Conservation (phyloP, 1,140 invertebrate genomes). For the Ylistrum balloti region DNA sequence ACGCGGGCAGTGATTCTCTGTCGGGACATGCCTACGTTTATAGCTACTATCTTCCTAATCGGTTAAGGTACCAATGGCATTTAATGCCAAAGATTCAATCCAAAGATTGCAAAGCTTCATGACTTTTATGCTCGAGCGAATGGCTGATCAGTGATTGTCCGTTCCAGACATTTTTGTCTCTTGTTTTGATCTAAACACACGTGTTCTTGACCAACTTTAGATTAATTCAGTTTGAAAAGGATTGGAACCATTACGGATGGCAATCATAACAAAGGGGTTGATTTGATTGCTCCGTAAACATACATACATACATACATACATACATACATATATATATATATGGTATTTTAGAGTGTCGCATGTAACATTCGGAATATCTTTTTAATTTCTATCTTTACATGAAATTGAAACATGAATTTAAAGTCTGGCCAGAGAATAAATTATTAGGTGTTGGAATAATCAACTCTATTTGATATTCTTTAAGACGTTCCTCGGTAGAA, state of each 20-base stretch:
- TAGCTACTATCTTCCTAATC: neutral
- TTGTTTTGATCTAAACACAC: slow-evolving; percentile 39
- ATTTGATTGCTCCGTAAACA: too few relatives aligned
- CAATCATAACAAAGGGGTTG: neutral
- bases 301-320: too few relatives aligned
- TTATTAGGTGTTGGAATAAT: too few relatives aligned
- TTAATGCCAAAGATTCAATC: slow-evolving; percentile 23
- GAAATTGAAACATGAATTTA: too few relatives aligned
- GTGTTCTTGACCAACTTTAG: neutral
- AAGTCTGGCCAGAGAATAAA: too few relatives aligned
- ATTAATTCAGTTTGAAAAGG: neutral
- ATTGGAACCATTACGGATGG: neutral
- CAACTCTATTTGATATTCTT: too few relatives aligned
- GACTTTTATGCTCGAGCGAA: neutral
- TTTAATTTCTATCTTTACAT: too few relatives aligned
- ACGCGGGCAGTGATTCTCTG: neutral
- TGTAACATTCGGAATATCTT: too few relatives aligned
- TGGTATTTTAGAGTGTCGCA: too few relatives aligned
- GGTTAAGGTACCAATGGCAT: neutral
- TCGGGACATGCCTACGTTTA: neutral
- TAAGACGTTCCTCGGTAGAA: too few relatives aligned
- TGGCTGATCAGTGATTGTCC: neutral
- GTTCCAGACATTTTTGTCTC: slow-evolving; percentile 18
- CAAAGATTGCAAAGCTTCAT: neutral
- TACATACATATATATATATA: too few relatives aligned